Evolutionary conservation across 2,888 invertebrate genomes (phyloP), one percentile per base, ranked within the genome.

Genomic region (Brachypalpus laphriformis): DNA sequence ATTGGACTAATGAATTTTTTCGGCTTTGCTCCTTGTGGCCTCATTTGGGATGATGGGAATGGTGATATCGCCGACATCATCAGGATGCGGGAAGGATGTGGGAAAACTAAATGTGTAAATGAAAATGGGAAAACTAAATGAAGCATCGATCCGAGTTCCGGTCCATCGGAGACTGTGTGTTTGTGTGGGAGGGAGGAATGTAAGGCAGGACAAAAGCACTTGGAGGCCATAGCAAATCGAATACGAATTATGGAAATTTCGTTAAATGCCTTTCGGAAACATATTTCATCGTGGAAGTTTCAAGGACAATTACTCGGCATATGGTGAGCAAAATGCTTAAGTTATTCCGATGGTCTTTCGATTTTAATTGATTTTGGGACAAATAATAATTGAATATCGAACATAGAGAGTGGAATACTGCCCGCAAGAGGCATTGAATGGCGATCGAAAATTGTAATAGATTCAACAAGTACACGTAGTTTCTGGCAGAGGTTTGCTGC

Each of bases 1-100:
- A 57, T 57, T 49, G 76, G 31, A 66, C 71, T 82, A 82, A 82
- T 82, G 82, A 82, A 82, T 82, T 82, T 82, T 77, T 77, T 82
- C 34, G 77, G 14, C 14, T 71, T 37, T 71, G 25, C 63, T 51
- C 65, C 66, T 71, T 77, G 77, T 77, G 71, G 65, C 34, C 18
- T 49, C 57, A 56, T 71, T 76, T 65, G 9, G 25, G 7, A 25
- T 49, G 37, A 51, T 63, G 28, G 25, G 42, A 20, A 47, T 31
- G 31, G 18, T 31, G 56, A n/a, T 70, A 40, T 72, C 37, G 40
- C n/a, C 37, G 37, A 14, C 47, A 57, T n/a, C 51, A 42, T 14
- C 14, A 5, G n/a, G 25, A 25, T 5, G n/a, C n/a, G n/a, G n/a
- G 37, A 47, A 63, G 61, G 31, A 34, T 18, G 31, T 54, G 37